A percentile compares a stretch with the other conserved stretches of the same genome.
Evolutionary conservation across 2,113 vertebrate species (phyloP).

Genomic region (Sceloporus tristichus): DNA sequence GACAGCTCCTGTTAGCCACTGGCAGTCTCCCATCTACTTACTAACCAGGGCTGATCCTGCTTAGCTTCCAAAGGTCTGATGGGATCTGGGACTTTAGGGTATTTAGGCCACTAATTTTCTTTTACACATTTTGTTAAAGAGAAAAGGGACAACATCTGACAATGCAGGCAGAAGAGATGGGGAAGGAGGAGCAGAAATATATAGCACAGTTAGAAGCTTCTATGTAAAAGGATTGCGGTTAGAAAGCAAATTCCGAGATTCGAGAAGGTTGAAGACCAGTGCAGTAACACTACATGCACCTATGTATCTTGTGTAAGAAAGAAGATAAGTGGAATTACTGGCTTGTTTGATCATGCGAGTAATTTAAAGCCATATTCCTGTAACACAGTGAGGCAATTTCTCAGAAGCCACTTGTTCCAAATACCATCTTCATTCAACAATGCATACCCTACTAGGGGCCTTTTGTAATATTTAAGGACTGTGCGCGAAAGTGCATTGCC

Average conservation of each 20-base stretch:
- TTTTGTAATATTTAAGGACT: slow-evolving; percentile 7
- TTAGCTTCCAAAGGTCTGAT: no score
- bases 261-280: background rate
- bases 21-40: no score
- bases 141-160: background rate
- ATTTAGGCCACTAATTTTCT: no score
- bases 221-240: accelerated
- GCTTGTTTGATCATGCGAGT: background rate
- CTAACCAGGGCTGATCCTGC: no score
- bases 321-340: background rate
- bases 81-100: no score
- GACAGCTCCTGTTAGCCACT: no score
- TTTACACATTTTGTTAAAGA: background rate
- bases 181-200: background rate
- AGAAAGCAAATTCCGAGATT: background rate
- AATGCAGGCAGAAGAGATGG: no score
- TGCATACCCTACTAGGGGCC: slow-evolving; percentile 50
- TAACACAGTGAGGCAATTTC: slow-evolving; percentile 35
- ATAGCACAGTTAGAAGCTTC: background rate
- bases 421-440: slow-evolving; percentile 44
- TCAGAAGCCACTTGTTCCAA: slow-evolving; percentile 58
- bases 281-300: background rate
- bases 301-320: background rate
- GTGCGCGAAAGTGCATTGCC: slow-evolving; percentile 15
- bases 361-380: slow-evolving; percentile 29